Evolutionary conservation across 2,797 vertebrate species (phyloP), one percentile per base, ranked within the genome.

Genomic region (Enteromius afrohamiltoni): DNA sequence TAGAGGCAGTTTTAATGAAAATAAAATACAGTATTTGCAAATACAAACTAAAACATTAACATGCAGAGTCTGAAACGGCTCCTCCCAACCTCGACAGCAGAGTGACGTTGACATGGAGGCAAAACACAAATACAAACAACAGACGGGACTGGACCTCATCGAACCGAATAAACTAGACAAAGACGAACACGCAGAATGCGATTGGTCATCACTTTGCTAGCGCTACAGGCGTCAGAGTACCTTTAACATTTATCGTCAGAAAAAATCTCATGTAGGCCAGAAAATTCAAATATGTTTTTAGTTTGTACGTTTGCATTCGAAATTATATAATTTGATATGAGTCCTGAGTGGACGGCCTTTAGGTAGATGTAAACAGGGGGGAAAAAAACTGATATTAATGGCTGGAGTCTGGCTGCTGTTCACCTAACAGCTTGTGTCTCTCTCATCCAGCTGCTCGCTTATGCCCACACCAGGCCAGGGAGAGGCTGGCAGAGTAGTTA

Each of bases 1-100:
- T 97, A 98, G 96, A 98, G 97, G 96, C 96, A 97, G 96, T 96
- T 97, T 94, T 95, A 97, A 95, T 93, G 93, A 93, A 94, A 94
- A 96, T 94, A 94, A 95, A 95, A 97, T 95, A 97, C 93, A 97
- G 95, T 96, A 93, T 96, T 96, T 79, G 77, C 93, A 95, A 96
- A 96, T 95, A 96, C 94, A 95, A 96, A 95, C 91, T 90, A 91
- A 92, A 95, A 96, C 94, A 96, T 94, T 95, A 94, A 96, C 94
- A 95, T 93, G 95, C 95, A 96, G 94, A 93, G 93, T 95, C 91
- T 92, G 93, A 94, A 94, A 92, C 93, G 95, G 92, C 94, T 94
- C 95, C 77, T 73, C 93, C 94, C 47, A 93, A 94, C 91, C 85
- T 90, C 67, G 89, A 94, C 93, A 95, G 94, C 94, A 96, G 94